Evolutionary conservation across 1,140 invertebrate genomes (phyloP), one percentile per base, ranked within the genome.

Genomic region (Elymnias hypermnestra): DNA sequence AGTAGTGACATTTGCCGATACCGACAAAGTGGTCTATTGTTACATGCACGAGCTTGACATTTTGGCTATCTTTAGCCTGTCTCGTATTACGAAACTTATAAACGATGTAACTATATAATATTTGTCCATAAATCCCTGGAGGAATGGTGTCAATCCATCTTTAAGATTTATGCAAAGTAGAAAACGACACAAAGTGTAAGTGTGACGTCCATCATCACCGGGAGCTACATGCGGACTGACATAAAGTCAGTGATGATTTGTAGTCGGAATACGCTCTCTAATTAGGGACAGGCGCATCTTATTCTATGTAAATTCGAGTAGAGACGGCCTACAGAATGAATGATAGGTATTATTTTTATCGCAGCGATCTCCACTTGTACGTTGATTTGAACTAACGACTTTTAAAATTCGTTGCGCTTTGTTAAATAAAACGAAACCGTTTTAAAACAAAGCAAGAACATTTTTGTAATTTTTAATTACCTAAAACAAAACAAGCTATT

Each of bases 291-390:
- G 15, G 64, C 63, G 71, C 71, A 72, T 67, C 71, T 74, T 60
- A 76, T 77, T 77, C 72, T 74, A 79, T 76, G 69, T 74, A 71
- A 79, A 79, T 76, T 65, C 57, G 35, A 63, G 49, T n/a, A n/a
- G n/a, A n/a, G n/a, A 47, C 59, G 33, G 44, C 53, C 55, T 46
- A 60, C 55, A 49, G 62, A 64, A 68, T 66, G 52, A 67, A 63
- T 62, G 60, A 65, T 47, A 47, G 49, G 25, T 36, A 61, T 57
- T 63, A 69, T 62, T 62, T 42, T 58, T 64, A 63, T 65, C 51
- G 44, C 15, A 15, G 28, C 55, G 35, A 53, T 65, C 50, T 56
- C 28, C 41, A 44, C 38, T 50, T 55, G 53, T 28, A 18, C 47
- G 53, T 56, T 54, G 53, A 47, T 51, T 57, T 57, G 42, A 53